Evolutionary conservation across 23 tunicate species (phyloP).

Genomic region (Aplidium turbinatum): DNA sequence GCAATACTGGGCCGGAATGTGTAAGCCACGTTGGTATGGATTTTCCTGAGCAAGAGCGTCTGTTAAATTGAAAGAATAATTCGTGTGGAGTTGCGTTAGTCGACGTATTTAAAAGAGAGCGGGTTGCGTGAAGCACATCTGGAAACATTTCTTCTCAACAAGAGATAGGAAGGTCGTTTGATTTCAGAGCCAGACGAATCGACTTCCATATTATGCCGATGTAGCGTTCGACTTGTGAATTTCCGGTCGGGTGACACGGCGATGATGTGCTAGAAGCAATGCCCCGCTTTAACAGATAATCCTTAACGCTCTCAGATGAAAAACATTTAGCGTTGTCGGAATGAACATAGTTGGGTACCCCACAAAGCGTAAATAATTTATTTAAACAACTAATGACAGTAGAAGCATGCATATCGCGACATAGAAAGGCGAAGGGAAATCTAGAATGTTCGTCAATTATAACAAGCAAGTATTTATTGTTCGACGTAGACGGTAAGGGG

Average conservation of each 20-base stretch:
- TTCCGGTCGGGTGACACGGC: not conserved
- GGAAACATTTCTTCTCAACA: constrained; percentile 35
- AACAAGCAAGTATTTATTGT: constrained; percentile 6
- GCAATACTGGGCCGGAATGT: constrained; percentile 19
- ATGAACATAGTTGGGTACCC: constrained; percentile 18
- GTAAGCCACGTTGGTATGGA: constrained; percentile 14
- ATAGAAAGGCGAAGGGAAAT: constrained; percentile 13
- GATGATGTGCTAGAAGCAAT: constrained; percentile 21
- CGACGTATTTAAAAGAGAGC: constrained; percentile 23
- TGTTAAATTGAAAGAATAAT: constrained; percentile 9
- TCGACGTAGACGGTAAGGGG: not conserved
- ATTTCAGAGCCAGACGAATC: constrained; percentile 8
- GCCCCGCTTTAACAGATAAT: not conserved
- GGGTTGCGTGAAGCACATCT: constrained; percentile 5
- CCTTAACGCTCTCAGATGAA: not conserved
- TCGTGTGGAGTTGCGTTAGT: constrained; percentile 37
- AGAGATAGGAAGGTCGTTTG: not conserved
- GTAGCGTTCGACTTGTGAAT: constrained; percentile 11
- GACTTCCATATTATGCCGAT: constrained; percentile 21
- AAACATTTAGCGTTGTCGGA: constrained; percentile 21
- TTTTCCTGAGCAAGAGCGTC: not conserved
- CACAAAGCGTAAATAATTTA: not conserved
- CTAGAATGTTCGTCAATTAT: constrained; percentile 11
- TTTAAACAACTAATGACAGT: constrained; percentile 18
- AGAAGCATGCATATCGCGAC: constrained; percentile 18